A percentile compares a stretch with the other conserved stretches of the same genome.
Evolutionary conservation across 2,113 vertebrate genomes (phyloP).

Genomic region (Azemiops feae): DNA sequence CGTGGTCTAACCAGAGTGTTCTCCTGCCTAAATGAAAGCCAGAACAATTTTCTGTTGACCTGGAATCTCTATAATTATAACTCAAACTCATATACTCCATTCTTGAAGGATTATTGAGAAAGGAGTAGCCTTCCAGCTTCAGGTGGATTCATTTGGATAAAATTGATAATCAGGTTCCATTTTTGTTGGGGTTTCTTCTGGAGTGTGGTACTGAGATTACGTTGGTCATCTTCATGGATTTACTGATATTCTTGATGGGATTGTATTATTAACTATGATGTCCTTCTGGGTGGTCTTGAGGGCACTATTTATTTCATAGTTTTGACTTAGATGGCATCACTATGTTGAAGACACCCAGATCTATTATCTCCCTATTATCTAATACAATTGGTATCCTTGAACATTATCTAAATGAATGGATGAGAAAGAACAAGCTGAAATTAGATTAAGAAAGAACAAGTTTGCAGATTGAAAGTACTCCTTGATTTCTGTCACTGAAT

Average conservation of each 20-base stretch:
- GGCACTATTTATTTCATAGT: background rate
- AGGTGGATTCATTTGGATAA: background rate
- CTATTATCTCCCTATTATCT: background rate
- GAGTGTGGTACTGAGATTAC: background rate
- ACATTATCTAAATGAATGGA: background rate
- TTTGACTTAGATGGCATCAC: background rate
- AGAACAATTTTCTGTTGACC: background rate
- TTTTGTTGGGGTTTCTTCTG: background rate
- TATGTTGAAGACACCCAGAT: background rate
- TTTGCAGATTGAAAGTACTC: background rate
- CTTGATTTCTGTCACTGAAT: background rate
- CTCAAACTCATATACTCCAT: background rate
- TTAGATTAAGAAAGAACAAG: background rate
- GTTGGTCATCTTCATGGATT: background rate
- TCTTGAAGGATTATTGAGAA: background rate
- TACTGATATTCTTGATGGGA: background rate
- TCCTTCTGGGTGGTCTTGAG: background rate
- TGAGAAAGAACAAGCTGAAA: background rate
- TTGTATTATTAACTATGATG: background rate
- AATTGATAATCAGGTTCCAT: background rate
- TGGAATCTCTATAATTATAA: background rate
- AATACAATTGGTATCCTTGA: background rate
- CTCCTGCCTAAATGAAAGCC: background rate
- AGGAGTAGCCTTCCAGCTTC: background rate
- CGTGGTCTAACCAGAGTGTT: background rate